These are phyloP conservation scores for Centruroides sculpturatus DNA, from an alignment of 1,140 invertebrate species.

Conservation along the genomic window DNA sequence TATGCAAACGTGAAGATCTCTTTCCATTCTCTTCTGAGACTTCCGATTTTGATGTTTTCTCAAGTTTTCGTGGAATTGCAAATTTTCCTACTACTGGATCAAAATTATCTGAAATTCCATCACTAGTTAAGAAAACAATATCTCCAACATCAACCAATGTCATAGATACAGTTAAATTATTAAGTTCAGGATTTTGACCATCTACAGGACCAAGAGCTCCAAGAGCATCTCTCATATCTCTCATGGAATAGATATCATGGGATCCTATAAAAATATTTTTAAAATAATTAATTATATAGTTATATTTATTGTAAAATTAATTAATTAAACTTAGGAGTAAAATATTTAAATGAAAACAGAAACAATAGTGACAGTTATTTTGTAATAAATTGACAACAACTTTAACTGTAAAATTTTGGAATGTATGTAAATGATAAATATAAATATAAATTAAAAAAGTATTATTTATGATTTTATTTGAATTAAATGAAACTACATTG, in stretches of 20 bases:
- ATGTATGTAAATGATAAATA: too few species aligned
- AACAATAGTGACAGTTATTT: too few species aligned
- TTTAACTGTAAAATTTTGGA: too few species aligned
- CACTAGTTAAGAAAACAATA: slow-evolving; percentile 79
- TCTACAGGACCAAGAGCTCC: slow-evolving; percentile 83
- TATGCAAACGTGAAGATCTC: background rate
- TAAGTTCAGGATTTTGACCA: slow-evolving; percentile 72
- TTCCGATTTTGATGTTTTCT: slow-evolving; percentile 5
- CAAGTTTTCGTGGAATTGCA: slow-evolving; percentile 41
- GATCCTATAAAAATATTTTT: slow-evolving; percentile 40
- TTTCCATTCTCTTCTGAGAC: background rate
- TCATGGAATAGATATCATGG: slow-evolving; percentile 71
- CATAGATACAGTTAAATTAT: slow-evolving; percentile 81
- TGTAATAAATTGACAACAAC: too few species aligned
- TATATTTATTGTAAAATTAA: too few species aligned
- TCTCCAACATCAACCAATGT: slow-evolving; percentile 68
- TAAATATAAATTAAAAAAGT: too few species aligned
- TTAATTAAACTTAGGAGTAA: too few species aligned
- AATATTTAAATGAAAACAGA: too few species aligned
- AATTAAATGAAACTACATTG: too few species aligned
- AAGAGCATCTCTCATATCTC: slow-evolving; percentile 85
- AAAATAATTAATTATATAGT: too few species aligned
- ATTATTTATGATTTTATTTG: too few species aligned
- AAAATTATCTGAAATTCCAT: slow-evolving; percentile 84
- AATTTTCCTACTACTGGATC: slow-evolving; percentile 89